phyloP scores from a whole-genome alignment of 2,888 invertebrate species.

The Xylocampa areola region DNA sequence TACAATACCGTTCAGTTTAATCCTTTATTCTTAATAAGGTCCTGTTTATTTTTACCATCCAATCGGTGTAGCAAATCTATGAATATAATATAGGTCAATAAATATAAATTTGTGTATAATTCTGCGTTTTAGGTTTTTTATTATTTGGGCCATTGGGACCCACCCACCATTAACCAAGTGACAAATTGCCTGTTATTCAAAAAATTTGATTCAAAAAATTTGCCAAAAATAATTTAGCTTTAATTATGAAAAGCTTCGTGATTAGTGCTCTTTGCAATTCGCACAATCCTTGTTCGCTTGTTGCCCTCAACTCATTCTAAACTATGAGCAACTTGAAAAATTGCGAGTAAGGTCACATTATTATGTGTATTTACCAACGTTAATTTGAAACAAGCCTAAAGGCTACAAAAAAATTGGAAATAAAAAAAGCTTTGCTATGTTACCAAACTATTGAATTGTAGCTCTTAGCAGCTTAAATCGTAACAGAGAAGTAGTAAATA shows the following conservation, averaged over 20 bases:
- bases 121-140: too few species aligned
- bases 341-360: constrained; percentile 10
- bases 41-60: constrained; percentile 7
- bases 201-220: too few species aligned
- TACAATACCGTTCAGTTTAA: constrained; percentile 32
- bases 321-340: background rate
- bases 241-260: background rate
- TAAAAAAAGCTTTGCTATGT: constrained; percentile 20
- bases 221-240: too few species aligned
- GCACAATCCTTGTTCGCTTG: background rate
- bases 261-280: background rate
- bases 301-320: background rate
- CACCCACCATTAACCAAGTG: too few species aligned
- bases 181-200: too few species aligned
- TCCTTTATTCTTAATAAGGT: constrained; percentile 31
- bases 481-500: constrained; percentile 14
- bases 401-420: constrained; percentile 7
- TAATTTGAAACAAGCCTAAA: constrained; percentile 14
- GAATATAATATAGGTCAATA: too few species aligned
- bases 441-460: constrained; percentile 19
- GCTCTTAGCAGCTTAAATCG: constrained; percentile 8
- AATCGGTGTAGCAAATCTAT: too few species aligned
- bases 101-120: too few species aligned
- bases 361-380: background rate
- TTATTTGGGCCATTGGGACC: too few species aligned